These are phyloP conservation scores for Xerus rutilus DNA, from an alignment of 2,797 vertebrate species.

Conservation along the genomic window DNA sequence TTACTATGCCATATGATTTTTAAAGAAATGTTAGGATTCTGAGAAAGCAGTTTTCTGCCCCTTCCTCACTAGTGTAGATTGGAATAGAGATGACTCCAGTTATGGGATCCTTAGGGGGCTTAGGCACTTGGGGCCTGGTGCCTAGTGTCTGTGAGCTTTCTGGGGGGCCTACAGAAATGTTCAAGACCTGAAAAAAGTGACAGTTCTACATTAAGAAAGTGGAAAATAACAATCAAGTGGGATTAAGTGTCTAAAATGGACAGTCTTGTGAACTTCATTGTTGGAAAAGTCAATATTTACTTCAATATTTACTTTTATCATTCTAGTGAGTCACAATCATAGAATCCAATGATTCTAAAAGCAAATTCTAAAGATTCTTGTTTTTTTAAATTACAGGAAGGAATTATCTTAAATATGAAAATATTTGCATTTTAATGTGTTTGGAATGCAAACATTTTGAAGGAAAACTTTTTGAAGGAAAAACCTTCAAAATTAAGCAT, in stretches of 20 bases:
- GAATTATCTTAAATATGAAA: slow-evolving; percentile 31
- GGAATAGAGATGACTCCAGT: background rate
- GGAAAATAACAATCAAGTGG: slow-evolving; percentile 35
- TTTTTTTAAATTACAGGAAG: background rate
- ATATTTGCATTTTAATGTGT: background rate
- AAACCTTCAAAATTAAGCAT: background rate
- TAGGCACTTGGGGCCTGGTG: background rate
- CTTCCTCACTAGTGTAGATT: background rate
- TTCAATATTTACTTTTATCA: slow-evolving; percentile 26
- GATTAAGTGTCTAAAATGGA: slow-evolving; percentile 8
- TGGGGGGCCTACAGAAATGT: background rate
- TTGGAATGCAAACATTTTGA: background rate
- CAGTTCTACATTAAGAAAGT: background rate
- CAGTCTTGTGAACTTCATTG: slow-evolving; percentile 11
- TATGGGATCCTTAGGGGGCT: background rate
- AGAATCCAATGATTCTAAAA: slow-evolving; percentile 55
- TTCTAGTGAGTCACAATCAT: background rate
- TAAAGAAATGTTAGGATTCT: background rate
- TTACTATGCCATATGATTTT: background rate
- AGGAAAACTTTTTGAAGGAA: background rate
- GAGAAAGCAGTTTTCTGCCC: background rate
- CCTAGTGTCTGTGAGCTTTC: background rate
- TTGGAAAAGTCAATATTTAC: slow-evolving; percentile 27
- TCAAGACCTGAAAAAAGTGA: background rate
- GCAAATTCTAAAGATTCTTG: slow-evolving; percentile 25